Conservation (phyloP, 2,113 vertebrate species). For the Nettapus auritus region DNA sequence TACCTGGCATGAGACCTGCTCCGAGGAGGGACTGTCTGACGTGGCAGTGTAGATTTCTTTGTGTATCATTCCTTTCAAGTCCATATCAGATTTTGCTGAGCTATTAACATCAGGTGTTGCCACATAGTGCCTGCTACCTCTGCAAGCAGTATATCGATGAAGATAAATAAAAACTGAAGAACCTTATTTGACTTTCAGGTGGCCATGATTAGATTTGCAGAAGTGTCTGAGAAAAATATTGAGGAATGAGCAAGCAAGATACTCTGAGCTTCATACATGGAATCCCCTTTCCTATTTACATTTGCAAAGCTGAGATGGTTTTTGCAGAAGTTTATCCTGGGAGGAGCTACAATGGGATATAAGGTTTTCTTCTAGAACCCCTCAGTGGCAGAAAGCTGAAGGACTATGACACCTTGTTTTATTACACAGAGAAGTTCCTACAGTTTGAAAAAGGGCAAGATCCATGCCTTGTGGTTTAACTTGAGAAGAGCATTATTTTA, state of each 20-base stretch:
- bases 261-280: neutral
- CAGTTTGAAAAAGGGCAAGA: neutral
- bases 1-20: neutral
- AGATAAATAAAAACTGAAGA: neutral
- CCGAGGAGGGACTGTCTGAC: neutral
- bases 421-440: neutral
- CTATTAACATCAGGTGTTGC: neutral
- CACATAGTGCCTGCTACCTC: neutral
- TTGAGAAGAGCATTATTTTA: neutral
- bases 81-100: neutral
- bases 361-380: neutral
- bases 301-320: neutral
- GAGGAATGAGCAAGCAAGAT: neutral
- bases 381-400: neutral
- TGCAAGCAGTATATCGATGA: neutral
- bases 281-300: neutral
- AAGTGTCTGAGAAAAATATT: neutral
- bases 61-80: neutral
- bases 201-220: neutral
- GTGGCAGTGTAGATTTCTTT: neutral
- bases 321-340: neutral
- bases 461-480: neutral
- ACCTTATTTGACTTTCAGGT: neutral
- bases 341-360: accelerated
- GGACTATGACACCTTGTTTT: neutral